These are phyloP conservation scores for Oopsacas minuta DNA, from an alignment of 37 sponge, comb jelly and placozoan genomes.

Conservation along the genomic window DNA sequence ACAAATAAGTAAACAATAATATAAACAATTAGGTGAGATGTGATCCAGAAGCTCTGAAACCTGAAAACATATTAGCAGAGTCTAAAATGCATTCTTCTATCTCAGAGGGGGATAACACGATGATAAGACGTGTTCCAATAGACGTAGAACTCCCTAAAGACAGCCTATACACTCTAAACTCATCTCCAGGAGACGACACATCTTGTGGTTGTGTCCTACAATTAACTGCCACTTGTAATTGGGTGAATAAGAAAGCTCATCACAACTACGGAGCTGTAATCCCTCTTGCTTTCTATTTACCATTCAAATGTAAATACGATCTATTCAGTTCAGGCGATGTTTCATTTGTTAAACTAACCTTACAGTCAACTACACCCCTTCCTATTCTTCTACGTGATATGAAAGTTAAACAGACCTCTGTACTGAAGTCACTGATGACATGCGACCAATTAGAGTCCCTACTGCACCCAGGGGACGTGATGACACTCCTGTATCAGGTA, in stretches of 20 bases:
- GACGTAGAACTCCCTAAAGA: neutral
- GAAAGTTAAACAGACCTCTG: neutral
- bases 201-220: neutral
- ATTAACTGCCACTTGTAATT: neutral
- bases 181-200: neutral
- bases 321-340: neutral
- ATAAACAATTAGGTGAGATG: neutral
- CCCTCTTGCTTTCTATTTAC: neutral
- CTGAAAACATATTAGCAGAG: neutral
- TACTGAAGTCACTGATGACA: neutral
- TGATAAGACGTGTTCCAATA: neutral
- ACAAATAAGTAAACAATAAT: too few relatives aligned
- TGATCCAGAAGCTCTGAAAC: neutral
- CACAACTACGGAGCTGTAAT: neutral
- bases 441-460: neutral
- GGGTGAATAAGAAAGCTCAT: neutral
- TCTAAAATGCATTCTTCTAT: neutral
- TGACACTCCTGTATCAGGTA: neutral
- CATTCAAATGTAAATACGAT: neutral
- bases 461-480: neutral
- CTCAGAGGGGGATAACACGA: neutral
- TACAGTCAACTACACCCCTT: neutral
- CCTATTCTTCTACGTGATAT: neutral
- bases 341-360: neutral
- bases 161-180: neutral